phyloP scores from a whole-genome alignment of 2,888 invertebrate species.

The Clepsis dumicolana region DNA sequence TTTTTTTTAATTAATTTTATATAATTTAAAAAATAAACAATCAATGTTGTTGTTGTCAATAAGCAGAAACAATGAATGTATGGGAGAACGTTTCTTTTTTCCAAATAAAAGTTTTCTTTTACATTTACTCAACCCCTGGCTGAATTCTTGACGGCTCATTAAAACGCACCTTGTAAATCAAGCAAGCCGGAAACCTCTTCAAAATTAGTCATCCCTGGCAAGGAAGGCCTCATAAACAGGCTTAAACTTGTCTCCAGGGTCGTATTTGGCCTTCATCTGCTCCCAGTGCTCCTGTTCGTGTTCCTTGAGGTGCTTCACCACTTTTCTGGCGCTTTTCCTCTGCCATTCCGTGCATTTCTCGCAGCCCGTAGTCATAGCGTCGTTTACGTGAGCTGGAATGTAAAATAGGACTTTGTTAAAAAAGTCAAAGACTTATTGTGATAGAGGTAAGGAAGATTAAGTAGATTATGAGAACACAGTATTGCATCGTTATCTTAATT shows the following conservation, averaged over 20 bases:
- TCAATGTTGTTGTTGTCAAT: too few relatives aligned
- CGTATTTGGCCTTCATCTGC: conserved; percentile 88
- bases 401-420: not conserved
- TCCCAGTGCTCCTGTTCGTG: conserved; percentile 89
- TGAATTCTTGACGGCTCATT: too few relatives aligned
- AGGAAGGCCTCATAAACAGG: conserved; percentile 85
- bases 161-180: too few relatives aligned
- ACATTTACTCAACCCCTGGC: too few relatives aligned
- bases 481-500: not conserved
- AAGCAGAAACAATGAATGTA: too few relatives aligned
- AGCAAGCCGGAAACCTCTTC: not conserved
- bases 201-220: conserved; percentile 52
- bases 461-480: too few relatives aligned
- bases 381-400: conserved; percentile 87
- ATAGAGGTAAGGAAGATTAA: too few relatives aligned
- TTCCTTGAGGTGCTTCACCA: conserved; percentile 88
- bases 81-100: too few relatives aligned
- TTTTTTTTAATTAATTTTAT: too few relatives aligned
- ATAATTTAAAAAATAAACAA: too few relatives aligned
- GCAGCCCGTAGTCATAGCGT: conserved; percentile 89
- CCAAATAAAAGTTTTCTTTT: too few relatives aligned
- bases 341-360: conserved; percentile 89
- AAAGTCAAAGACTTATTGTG: too few relatives aligned
- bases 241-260: conserved; percentile 88
- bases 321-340: conserved; percentile 86